These are phyloP conservation scores for Camptogramma bilineatum DNA, from an alignment of 2,888 invertebrate genomes.

Conservation along the genomic window DNA sequence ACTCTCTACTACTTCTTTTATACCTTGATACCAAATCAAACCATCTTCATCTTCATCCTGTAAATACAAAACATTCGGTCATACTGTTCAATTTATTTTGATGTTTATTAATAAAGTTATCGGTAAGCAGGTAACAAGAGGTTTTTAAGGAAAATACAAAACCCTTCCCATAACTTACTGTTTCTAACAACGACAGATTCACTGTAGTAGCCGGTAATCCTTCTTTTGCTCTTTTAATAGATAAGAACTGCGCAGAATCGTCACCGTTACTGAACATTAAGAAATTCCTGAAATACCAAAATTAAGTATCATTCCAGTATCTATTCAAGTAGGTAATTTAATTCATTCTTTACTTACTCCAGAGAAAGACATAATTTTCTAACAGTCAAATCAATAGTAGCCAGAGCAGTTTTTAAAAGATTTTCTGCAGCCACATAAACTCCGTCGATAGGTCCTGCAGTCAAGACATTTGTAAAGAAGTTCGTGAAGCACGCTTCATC, in stretches of 20 bases:
- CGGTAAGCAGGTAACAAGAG: not conserved
- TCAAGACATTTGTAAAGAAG: conserved; percentile 20
- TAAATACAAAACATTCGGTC: not conserved
- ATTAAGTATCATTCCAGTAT: not conserved
- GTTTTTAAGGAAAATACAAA: not conserved
- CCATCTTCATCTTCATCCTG: conserved; percentile 22
- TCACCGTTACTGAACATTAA: conserved; percentile 27
- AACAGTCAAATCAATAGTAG: conserved; percentile 17
- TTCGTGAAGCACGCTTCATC: conserved; percentile 14
- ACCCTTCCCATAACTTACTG: conserved; percentile 11
- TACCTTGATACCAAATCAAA: conserved; percentile 19
- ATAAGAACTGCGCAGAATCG: conserved; percentile 13
- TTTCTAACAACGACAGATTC: conserved; percentile 28
- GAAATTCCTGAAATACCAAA: conserved; percentile 20
- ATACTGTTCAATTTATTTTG: not conserved
- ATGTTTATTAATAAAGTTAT: not conserved
- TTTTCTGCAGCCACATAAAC: conserved; percentile 28
- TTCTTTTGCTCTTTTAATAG: conserved; percentile 21
- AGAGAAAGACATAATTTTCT: conserved; percentile 26
- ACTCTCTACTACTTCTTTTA: conserved; percentile 20
- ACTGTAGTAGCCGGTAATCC: conserved; percentile 27
- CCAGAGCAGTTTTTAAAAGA: conserved; percentile 6
- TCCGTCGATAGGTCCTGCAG: conserved; percentile 25
- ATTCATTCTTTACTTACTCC: conserved; percentile 23
- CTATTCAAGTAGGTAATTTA: not conserved